Percentiles rank a stretch among this genome's conserved stretches.
Conservation (phyloP, 2,797 vertebrate species). For the Sciurus carolinensis region DNA sequence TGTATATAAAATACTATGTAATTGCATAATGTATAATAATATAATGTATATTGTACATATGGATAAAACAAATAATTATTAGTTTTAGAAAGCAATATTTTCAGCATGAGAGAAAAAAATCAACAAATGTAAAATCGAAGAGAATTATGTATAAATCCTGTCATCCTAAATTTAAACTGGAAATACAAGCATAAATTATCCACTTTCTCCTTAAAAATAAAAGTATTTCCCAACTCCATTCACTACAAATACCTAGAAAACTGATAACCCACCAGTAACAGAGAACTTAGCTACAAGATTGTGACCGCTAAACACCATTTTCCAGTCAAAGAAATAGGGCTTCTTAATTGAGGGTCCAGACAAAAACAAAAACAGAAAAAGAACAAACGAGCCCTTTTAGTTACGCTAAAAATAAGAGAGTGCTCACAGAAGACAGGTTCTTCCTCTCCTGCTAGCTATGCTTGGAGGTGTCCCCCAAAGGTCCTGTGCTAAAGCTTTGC, state of each 20-base stretch:
- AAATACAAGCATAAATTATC: neutral
- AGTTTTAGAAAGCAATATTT: neutral
- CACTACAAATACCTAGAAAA: neutral
- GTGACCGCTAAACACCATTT: neutral
- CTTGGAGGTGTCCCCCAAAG: too few species aligned
- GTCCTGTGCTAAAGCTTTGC: too few species aligned
- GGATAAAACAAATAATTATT: neutral
- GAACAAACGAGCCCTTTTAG: neutral
- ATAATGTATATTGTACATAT: neutral
- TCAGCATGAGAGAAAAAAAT: neutral
- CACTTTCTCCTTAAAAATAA: conserved; percentile 26
- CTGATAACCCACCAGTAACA: neutral
- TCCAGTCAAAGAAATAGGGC: neutral
- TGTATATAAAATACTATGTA: neutral
- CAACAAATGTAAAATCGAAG: neutral
- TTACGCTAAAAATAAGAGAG: neutral
- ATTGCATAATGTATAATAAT: too few species aligned
- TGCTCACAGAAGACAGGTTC: too few species aligned
- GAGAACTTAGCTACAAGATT: neutral
- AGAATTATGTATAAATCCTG: neutral
- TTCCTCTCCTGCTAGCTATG: neutral
- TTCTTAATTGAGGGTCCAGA: neutral
- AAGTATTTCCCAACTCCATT: neutral
- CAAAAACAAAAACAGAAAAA: neutral
- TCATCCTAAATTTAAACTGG: conserved; percentile 26